Conservation (phyloP, 2,797 vertebrate species). For the Fundulus diaphanus region DNA sequence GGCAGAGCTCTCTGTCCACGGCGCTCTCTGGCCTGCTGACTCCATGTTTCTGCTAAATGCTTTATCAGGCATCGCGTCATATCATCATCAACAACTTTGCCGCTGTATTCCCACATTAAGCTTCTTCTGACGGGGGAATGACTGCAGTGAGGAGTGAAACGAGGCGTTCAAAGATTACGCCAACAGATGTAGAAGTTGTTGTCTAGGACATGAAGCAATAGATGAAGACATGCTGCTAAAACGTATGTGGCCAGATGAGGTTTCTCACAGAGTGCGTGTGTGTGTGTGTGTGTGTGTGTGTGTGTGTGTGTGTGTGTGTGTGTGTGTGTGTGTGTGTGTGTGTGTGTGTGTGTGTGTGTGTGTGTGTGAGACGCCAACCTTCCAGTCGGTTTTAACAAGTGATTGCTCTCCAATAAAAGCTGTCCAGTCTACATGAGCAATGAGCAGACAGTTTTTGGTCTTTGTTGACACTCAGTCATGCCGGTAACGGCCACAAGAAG, state of each 20-base stretch:
- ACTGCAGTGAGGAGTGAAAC: too few species aligned
- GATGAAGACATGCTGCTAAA: background rate
- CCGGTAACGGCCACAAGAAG: constrained; percentile 40
- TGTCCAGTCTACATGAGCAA: constrained; percentile 48
- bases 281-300: constrained; percentile 1
- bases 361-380: background rate
- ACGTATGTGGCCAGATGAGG: background rate
- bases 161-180: too few species aligned
- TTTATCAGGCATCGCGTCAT: background rate
- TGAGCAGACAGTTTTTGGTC: constrained; percentile 31
- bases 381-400: constrained; percentile 24
- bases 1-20: background rate
- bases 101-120: background rate
- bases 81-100: background rate
- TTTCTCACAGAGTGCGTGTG: constrained; percentile 1
- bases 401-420: constrained; percentile 31
- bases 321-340: constrained; percentile 6
- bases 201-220: background rate
- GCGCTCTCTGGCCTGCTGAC: background rate
- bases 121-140: too few species aligned
- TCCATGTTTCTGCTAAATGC: background rate
- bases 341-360: constrained; percentile 6
- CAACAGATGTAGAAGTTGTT: too few species aligned
- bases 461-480: constrained; percentile 40
- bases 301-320: constrained; percentile 9